Evolutionary conservation across 2,888 invertebrate genomes (phyloP).

Genomic region (Pheosia tremula): DNA sequence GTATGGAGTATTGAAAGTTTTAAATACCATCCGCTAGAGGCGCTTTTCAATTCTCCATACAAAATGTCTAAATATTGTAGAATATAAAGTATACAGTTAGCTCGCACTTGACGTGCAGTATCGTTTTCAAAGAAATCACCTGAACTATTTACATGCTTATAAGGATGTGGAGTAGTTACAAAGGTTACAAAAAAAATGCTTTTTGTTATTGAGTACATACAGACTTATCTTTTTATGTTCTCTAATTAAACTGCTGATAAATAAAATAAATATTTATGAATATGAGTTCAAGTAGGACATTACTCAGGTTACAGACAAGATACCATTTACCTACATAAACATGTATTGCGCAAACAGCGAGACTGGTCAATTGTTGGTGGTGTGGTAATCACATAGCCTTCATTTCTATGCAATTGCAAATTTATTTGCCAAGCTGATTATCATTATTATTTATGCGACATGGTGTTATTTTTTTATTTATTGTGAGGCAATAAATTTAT

Average conservation of each 20-base stretch:
- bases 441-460: no score
- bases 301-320: constrained; percentile 1
- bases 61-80: no score
- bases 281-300: background rate
- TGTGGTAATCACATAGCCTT: background rate
- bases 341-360: background rate
- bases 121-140: no score
- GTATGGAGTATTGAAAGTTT: no score
- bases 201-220: background rate
- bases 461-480: no score
- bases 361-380: background rate
- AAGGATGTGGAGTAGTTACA: no score
- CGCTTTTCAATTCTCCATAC: no score
- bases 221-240: background rate
- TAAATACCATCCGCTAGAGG: no score
- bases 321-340: background rate
- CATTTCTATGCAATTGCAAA: background rate
- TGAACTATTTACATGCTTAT: no score
- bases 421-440: background rate
- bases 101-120: no score
- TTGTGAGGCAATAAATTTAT: no score
- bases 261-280: background rate
- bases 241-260: background rate
- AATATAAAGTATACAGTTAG: no score
- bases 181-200: background rate